phyloP scores from a whole-genome alignment of 2,797 vertebrate genomes.

The Alca torda region DNA sequence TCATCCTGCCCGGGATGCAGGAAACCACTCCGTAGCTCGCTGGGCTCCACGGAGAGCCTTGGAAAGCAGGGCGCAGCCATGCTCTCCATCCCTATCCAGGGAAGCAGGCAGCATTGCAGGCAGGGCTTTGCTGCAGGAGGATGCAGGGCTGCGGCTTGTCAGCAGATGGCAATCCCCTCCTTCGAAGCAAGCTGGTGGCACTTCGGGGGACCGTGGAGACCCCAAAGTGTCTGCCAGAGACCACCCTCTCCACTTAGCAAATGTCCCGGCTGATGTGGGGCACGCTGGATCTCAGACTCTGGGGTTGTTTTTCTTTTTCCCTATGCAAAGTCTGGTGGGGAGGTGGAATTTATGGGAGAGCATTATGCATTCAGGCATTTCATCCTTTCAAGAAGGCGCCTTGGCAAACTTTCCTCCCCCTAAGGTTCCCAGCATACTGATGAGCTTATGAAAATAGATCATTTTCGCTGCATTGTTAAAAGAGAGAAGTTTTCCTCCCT shows the following conservation, averaged over 20 bases:
- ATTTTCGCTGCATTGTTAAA: not conserved
- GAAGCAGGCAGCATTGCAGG: not conserved
- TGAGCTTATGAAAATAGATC: not conserved
- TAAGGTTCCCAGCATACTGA: not conserved
- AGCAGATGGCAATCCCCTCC: slow-evolving; percentile 65
- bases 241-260: not conserved
- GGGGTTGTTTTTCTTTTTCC: not conserved
- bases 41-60: not conserved
- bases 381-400: not conserved
- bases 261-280: not conserved
- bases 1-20: not conserved
- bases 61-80: not conserved
- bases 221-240: not conserved
- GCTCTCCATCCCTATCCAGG: not conserved
- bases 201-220: not conserved
- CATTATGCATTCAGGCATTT: not conserved
- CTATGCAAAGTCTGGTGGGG: not conserved
- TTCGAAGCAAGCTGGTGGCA: not conserved
- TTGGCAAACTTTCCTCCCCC: not conserved
- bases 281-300: rapidly evolving
- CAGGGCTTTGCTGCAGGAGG: not conserved
- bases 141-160: slow-evolving; percentile 34
- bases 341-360: not conserved
- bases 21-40: rapidly evolving
- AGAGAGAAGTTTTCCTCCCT: not conserved